phyloP scores from a whole-genome alignment of 1,140 invertebrate genomes.

The Acyrthosiphon pisum region DNA sequence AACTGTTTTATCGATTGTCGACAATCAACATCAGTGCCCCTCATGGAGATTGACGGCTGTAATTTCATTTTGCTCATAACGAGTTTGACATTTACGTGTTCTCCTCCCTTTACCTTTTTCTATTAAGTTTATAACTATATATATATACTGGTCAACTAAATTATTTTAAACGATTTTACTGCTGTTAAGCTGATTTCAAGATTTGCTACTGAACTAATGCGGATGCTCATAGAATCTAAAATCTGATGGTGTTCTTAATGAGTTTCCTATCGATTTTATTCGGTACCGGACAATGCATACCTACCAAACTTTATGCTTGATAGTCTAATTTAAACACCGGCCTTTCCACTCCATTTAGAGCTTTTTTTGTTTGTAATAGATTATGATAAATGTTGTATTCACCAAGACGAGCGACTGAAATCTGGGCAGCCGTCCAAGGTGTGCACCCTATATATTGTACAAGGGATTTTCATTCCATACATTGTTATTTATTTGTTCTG shows the following conservation, averaged over 20 bases:
- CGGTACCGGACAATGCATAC: not conserved
- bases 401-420: not conserved
- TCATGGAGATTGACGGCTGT: not conserved
- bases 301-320: not conserved
- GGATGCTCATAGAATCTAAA: not conserved
- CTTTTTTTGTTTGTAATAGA: not conserved
- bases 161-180: not conserved
- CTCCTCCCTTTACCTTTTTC: not conserved
- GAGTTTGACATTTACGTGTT: not conserved
- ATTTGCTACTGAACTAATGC: not conserved
- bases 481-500: not conserved
- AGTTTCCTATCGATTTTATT: slow-evolving; percentile 27
- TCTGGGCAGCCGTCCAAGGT: not conserved
- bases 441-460: not conserved
- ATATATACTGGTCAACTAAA: slow-evolving; percentile 11
- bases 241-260: not conserved
- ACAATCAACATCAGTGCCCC: not conserved
- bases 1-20: not conserved
- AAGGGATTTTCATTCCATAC: not conserved
- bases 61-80: not conserved
- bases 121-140: not conserved
- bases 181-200: not conserved
- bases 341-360: not conserved
- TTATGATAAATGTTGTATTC: not conserved
- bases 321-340: not conserved